Conservation (phyloP, 2,888 invertebrate genomes). For the Monopis laevigella region DNA sequence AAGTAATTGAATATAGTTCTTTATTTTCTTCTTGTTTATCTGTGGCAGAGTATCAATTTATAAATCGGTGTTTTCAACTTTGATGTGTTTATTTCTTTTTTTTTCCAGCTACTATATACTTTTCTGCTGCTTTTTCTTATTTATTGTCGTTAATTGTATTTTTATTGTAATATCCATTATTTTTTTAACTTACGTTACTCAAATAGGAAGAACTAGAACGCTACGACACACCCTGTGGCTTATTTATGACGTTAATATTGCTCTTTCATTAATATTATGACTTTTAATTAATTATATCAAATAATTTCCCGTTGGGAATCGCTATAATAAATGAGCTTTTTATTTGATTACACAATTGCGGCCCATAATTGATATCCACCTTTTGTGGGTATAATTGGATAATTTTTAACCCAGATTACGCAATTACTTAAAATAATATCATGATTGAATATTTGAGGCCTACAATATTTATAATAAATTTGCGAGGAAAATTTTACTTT, state of each 20-base stretch:
- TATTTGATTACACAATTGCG: slow-evolving; percentile 26
- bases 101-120: no score
- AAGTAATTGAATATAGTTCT: slow-evolving; percentile 11
- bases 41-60: slow-evolving; percentile 4
- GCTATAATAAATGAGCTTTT: slow-evolving; percentile 34
- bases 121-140: no score
- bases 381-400: neutral
- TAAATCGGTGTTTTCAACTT: neutral
- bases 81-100: neutral
- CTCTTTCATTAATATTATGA: slow-evolving; percentile 28
- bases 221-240: slow-evolving; percentile 1
- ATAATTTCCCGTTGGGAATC: slow-evolving; percentile 31
- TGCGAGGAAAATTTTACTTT: no score
- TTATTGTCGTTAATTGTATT: no score
- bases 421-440: no score
- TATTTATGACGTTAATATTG: slow-evolving; percentile 2
- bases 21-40: slow-evolving; percentile 7
- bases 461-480: no score
- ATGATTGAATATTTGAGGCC: no score
- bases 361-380: neutral
- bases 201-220: no score
- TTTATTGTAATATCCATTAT: no score
- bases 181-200: no score
- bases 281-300: slow-evolving; percentile 46
- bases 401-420: neutral